Base-by-base conservation (phyloP, 2,888 invertebrate genomes). In the Aporophyla nigra region DNA sequence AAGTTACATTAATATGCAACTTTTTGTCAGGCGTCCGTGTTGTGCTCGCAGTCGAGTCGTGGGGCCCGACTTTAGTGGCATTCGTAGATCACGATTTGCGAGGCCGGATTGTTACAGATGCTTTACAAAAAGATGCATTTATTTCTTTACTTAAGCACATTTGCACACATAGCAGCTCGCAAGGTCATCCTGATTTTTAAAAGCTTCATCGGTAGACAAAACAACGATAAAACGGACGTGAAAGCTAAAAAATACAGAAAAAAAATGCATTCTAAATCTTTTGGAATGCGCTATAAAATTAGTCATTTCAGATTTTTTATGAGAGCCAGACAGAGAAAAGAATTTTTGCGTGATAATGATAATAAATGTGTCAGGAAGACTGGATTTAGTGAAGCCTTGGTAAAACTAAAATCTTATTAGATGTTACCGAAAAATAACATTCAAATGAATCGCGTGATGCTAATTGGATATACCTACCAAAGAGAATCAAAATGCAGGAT, bases 171-270 rank as follows among this genome's bases (percentile, higher is more conserved):
- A 84, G 59, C 76, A 75, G 65, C 61, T 40, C 71, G 61, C 90
- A 91, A 91, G 88, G 90, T 83, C 87, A 71, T 73, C 43, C 40
- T 63, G 51, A 79, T 78, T 74, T 83, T 77, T 75, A 82, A 83
- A 87, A 58, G 58, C 67, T 78, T 74, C 80, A 71, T 83, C 78
- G 74, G 85, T 85, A 91, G 90, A 91, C 90, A 84, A 88, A 91
- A 91, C 89, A 91, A 85, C 85, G 82, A 88, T 91, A 83, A 90
- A 90, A 87, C 19, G 27, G 76, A 83, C 72, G 74, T 66, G 74
- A 80, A 68, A 68, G 27, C 19, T 56, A 51, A 80, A 72, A 79
- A 68, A 69, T 46, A 68, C 19, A 56, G 14, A 56, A 74, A 80
- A 74, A 77, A 89, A 82, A 78, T 89, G 88, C 86, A 87, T 77